A percentile compares a stretch with the other conserved stretches of the same genome.
phyloP scores from a whole-genome alignment of 2,113 vertebrate genomes.

The Sturnus vulgaris region DNA sequence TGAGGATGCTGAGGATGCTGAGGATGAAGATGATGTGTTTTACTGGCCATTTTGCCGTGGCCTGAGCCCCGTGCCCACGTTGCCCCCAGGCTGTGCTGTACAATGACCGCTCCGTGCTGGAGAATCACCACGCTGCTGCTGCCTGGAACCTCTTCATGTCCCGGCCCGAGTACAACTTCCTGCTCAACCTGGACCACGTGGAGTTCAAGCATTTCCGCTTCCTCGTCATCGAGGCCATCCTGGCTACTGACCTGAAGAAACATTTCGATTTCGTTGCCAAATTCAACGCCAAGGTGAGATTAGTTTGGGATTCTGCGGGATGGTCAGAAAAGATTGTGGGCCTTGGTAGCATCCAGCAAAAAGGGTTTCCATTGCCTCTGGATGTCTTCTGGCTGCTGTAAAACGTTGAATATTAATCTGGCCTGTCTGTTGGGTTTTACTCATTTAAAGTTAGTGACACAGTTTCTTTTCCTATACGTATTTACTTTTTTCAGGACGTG shows the following conservation, averaged over 20 bases:
- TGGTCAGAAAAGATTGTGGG: neutral
- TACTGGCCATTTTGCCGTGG: too few species aligned
- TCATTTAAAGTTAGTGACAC: neutral
- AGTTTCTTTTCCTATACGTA: neutral
- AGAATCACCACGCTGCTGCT: conserved; percentile 96
- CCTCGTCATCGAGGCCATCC: conserved; percentile 96
- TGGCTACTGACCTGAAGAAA: conserved; percentile 97
- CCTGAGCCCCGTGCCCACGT: neutral
- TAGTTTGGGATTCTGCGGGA: neutral
- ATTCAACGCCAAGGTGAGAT: conserved; percentile 92
- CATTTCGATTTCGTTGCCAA: conserved; percentile 97
- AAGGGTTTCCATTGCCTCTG: neutral
- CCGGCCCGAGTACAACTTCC: conserved; percentile 91
- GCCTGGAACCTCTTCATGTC: conserved; percentile 99
- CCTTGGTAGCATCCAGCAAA: neutral
- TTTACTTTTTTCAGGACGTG: neutral
- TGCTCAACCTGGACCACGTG: conserved; percentile 89
- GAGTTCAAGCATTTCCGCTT: conserved; percentile 99
- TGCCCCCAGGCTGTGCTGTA: conserved; percentile 88
- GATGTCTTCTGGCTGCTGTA: neutral
- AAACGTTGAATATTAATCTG: neutral
- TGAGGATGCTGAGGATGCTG: too few species aligned
- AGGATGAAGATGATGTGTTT: too few species aligned
- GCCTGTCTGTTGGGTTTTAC: neutral
- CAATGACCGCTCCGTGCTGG: conserved; percentile 95